Percentiles rank a stretch among this genome's conserved stretches.
Conservation (phyloP, 92 coral and sea anemone genomes). For the Palythoa heliodiscus region DNA sequence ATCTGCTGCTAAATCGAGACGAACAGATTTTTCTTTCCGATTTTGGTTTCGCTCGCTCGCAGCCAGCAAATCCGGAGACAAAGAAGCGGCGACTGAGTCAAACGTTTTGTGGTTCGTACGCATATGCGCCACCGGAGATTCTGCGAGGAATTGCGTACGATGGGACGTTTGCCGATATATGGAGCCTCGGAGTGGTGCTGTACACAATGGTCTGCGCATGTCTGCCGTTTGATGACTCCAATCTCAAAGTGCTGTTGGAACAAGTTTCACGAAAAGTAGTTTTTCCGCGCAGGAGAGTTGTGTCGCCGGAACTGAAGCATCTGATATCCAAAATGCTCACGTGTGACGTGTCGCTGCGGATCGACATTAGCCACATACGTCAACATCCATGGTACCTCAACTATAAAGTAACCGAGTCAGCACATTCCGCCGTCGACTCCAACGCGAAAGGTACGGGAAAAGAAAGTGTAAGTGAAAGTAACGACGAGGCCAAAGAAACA, state of each 20-base stretch:
- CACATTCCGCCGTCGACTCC: conserved; percentile 36
- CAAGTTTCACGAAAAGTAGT: conserved; percentile 86
- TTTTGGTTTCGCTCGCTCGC: conserved; percentile 96
- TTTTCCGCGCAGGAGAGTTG: conserved; percentile 78
- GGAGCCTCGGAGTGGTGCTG: conserved; percentile 97
- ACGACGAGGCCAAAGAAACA: conserved; percentile 51
- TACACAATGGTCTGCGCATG: conserved; percentile 98
- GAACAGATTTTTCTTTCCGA: conserved; percentile 86
- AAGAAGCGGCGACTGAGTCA: conserved; percentile 84
- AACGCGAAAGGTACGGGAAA: conserved; percentile 9
- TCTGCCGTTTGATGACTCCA: conserved; percentile 96
- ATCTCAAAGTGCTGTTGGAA: conserved; percentile 85
- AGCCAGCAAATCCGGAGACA: conserved; percentile 79
- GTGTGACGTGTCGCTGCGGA: conserved; percentile 80
- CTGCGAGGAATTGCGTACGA: conserved; percentile 97
- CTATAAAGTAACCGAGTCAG: conserved; percentile 45
- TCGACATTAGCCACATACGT: conserved; percentile 70
- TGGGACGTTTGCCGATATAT: conserved; percentile 94
- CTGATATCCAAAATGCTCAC: conserved; percentile 83
- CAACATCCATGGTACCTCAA: conserved; percentile 87
- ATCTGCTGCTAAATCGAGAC: conserved; percentile 83
- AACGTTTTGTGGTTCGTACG: conserved; percentile 98
- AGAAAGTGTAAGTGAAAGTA: conserved; percentile 42
- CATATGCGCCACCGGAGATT: conserved; percentile 99
- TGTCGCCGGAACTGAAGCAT: conserved; percentile 85